phyloP scores from a whole-genome alignment of 2,888 invertebrate species.

The Cryptocheilus praepositus region DNA sequence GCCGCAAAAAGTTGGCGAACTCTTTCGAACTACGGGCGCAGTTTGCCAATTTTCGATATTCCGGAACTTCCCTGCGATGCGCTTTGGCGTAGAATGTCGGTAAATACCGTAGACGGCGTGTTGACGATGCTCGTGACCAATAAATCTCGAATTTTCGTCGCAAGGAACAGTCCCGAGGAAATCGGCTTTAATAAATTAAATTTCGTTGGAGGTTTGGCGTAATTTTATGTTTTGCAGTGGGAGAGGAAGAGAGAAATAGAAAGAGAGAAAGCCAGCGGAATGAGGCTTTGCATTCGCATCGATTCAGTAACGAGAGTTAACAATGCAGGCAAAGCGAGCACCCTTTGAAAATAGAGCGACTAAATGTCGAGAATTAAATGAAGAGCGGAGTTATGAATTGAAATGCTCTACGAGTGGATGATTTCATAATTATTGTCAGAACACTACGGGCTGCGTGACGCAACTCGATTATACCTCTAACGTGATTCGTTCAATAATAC shows the following conservation, averaged over 20 bases:
- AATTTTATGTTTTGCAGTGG: not conserved
- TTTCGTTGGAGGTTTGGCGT: not conserved
- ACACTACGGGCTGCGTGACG: conserved; percentile 26
- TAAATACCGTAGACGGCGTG: too few species aligned
- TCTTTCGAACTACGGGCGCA: too few species aligned
- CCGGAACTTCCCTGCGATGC: too few species aligned
- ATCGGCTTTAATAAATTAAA: not conserved
- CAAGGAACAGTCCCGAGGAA: too few species aligned
- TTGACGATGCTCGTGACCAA: too few species aligned
- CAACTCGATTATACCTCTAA: conserved; percentile 39
- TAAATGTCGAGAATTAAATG: conserved; percentile 34
- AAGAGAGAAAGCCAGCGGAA: not conserved
- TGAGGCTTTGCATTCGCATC: conserved; percentile 16
- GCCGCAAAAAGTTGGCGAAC: not conserved
- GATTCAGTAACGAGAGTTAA: conserved; percentile 37
- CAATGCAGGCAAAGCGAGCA: conserved; percentile 26
- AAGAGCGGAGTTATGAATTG: conserved; percentile 39
- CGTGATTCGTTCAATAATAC: conserved; percentile 35
- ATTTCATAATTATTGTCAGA: conserved; percentile 50
- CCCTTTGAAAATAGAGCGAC: conserved; percentile 43
- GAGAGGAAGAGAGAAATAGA: not conserved
- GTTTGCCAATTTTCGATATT: too few species aligned
- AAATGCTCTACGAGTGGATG: conserved; percentile 44
- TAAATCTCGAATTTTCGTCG: too few species aligned
- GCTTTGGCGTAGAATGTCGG: too few species aligned